Evolutionary conservation across 2,113 vertebrate genomes (phyloP), one percentile per base, ranked within the genome.

Genomic region (Erythrocercus mccallii): DNA sequence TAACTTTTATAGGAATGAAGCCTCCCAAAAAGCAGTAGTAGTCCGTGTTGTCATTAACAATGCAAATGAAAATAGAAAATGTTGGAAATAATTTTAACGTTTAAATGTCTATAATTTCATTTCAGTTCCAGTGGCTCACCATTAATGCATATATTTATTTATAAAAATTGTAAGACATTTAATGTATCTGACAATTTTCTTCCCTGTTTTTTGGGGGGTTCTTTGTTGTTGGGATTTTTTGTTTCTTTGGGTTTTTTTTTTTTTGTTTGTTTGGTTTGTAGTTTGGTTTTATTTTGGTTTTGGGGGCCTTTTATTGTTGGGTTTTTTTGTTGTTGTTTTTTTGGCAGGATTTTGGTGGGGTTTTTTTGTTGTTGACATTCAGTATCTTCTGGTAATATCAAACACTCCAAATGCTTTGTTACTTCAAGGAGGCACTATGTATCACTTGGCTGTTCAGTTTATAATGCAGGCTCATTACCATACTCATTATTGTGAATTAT

Each of bases 401-500:
- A 94, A 97, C 74, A 94, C 92, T 97, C 64, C 50, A 91, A 97
- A 90, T 88, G 79, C 65, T 97, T 96, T 97, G 62, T 97, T 98
- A 93, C 96, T 97, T 98, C 93, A 97, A 97, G 96, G 95, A 97
- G 97, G 91, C 66, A 81, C 71, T 77, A 65, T 97, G 80, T 96
- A 96, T 98, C 94, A 96, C n/a, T 84, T 2, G 25, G 68, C 80
- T 93, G 94, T 97, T 97, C 92, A 78, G 97, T 97, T 97, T 97
- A 95, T 96, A 97, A 97, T 94, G 83, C 86, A 94, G 89, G 35
- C 87, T 98, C 96, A 98, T 98, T 98, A 97, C 88, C 97, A 97
- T 98, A 95, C 88, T 97, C 97, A 97, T 98, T 98, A 98, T 84
- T 94, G 93, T 98, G 96, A 98, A 97, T 98, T 98, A 98, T 88